These are phyloP conservation scores for Eulemur rufifrons DNA, from an alignment of 2,113 vertebrate species.

Conservation along the genomic window DNA sequence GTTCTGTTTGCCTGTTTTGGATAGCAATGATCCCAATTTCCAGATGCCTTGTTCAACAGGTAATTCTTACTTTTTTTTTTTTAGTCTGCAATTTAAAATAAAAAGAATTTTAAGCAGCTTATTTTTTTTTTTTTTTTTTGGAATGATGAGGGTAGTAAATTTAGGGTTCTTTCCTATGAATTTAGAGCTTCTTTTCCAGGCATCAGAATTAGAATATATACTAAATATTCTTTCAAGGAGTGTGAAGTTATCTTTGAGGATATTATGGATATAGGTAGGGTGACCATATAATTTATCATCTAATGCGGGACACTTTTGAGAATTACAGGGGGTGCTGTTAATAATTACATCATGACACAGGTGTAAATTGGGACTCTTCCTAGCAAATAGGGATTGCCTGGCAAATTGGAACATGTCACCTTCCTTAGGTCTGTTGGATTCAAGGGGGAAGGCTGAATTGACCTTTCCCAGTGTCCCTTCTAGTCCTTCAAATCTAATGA, in stretches of 20 bases:
- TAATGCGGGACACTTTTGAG: slow-evolving; percentile 5
- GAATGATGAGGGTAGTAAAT: slow-evolving; percentile 70
- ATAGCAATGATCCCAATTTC: slow-evolving; percentile 95
- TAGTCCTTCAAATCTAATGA: background rate
- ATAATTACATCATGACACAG: background rate
- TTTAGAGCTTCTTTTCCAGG: slow-evolving; percentile 73
- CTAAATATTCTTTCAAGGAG: slow-evolving; percentile 43
- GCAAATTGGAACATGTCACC: background rate
- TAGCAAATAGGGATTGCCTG: slow-evolving; percentile 33
- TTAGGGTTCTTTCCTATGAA: slow-evolving; percentile 73
- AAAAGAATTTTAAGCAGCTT: slow-evolving; percentile 78
- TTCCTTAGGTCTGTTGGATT: background rate
- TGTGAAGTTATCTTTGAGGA: slow-evolving; percentile 39
- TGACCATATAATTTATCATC: slow-evolving; percentile 24
- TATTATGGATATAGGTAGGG: slow-evolving; percentile 1
- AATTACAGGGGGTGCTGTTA: background rate
- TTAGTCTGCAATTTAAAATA: slow-evolving; percentile 85
- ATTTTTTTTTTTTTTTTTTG: slow-evolving; percentile 67
- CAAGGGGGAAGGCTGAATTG: background rate
- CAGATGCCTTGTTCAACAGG: slow-evolving; percentile 94
- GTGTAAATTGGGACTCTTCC: background rate
- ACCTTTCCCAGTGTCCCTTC: background rate
- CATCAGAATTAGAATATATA: slow-evolving; percentile 67
- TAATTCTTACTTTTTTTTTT: slow-evolving; percentile 88
- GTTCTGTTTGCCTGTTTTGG: slow-evolving; percentile 96